Conservation (phyloP, 2,113 vertebrate genomes). For the Myrmophylax atrothorax region DNA sequence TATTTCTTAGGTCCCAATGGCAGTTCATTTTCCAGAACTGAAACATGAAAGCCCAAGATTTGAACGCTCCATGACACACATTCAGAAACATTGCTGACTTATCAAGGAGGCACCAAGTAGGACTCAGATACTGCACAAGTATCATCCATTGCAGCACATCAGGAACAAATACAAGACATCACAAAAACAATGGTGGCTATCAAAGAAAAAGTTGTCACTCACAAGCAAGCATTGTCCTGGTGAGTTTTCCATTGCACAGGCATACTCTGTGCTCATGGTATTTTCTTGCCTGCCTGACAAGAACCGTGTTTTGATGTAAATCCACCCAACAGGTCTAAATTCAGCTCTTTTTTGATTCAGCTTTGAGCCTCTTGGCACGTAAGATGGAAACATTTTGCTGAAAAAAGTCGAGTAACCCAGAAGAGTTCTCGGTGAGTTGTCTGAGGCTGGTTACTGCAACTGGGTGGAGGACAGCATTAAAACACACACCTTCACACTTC, state of each 20-base stretch:
- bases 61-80: not conserved
- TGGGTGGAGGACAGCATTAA: not conserved
- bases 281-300: not conserved
- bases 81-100: not conserved
- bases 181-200: not conserved
- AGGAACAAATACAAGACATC: not conserved
- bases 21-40: not conserved
- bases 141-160: rapidly evolving
- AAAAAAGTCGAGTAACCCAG: not conserved
- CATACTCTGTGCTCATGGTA: not conserved
- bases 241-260: not conserved
- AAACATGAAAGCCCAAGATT: not conserved
- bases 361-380: not conserved
- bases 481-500: not conserved
- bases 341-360: not conserved
- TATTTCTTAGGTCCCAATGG: not conserved
- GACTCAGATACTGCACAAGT: not conserved
- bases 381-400: not conserved
- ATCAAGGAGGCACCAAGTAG: not conserved
- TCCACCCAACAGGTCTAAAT: not conserved
- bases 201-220: not conserved
- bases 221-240: not conserved
- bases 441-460: not conserved
- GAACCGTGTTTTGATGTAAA: not conserved
- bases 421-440: not conserved